Evolutionary conservation across 30 jellyfish, hydroid and myxozoan genomes (phyloP), one percentile per base, ranked within the genome.

Genomic region (Sanderia malayensis): DNA sequence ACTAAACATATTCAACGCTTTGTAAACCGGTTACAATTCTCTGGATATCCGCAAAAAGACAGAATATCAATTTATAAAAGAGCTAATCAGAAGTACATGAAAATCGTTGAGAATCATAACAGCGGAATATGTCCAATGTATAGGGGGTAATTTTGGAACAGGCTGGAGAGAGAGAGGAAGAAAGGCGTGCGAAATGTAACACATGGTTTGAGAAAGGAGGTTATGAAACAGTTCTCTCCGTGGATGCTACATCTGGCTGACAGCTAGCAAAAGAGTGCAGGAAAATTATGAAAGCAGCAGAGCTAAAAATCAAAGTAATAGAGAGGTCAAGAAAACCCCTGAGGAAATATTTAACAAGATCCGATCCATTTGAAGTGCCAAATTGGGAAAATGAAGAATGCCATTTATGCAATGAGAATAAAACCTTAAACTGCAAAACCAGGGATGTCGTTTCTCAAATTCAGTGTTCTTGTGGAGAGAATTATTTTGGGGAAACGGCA

Each of bases 381-480:
- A n/a, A n/a, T n/a, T n/a, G n/a, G n/a, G n/a, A n/a, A n/a, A n/a
- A n/a, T n/a, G n/a, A n/a, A n/a, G n/a, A n/a, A n/a, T n/a, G n/a
- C n/a, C n/a, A n/a, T n/a, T n/a, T n/a, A n/a, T n/a, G 73, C 58
- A 49, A 53, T 26, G 22, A 45, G n/a, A 23, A 70, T 52, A 45
- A 31, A 15, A 52, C 10, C 49, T 52, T 34, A 9, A 70, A 70
- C 58, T 70, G 83, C 34, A 44, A 70, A 34, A 53, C 63, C 6
- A 70, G 83, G 49, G 83, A 61, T 28, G 83, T 49, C 49, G 83
- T 70, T n/a, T n/a, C n/a, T n/a, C n/a, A n/a, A n/a, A n/a, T n/a
- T n/a, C n/a, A n/a, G n/a, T n/a, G n/a, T n/a, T n/a, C n/a, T n/a
- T n/a, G n/a, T n/a, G n/a, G n/a, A n/a, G n/a, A n/a, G n/a, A n/a